These are phyloP conservation scores for Peromyscus attwateri DNA, from an alignment of 2,797 vertebrate genomes.

Conservation along the genomic window DNA sequence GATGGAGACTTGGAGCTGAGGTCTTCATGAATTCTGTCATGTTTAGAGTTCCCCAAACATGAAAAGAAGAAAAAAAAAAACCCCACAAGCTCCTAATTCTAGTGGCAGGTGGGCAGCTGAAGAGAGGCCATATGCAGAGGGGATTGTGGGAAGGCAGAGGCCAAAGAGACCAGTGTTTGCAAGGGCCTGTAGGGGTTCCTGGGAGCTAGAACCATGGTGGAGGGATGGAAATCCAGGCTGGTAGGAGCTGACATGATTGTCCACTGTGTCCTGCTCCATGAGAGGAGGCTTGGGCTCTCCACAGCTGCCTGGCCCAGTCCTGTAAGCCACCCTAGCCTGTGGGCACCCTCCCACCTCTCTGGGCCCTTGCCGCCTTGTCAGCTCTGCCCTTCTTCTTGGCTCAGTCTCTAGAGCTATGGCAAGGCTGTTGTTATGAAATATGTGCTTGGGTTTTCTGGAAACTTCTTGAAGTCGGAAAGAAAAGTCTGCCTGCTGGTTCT, in stretches of 20 bases:
- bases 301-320: no score
- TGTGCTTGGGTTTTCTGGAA: slow-evolving; percentile 76
- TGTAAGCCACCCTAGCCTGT: not conserved
- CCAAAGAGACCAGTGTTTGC: not conserved
- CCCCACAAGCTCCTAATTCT: not conserved
- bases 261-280: fast-evolving
- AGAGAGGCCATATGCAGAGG: not conserved
- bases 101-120: not conserved
- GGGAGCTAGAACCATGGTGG: fast-evolving
- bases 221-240: not conserved
- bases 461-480: slow-evolving; percentile 72
- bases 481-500: slow-evolving; percentile 65
- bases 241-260: not conserved
- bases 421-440: slow-evolving; percentile 20
- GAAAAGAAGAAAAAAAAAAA: not conserved
- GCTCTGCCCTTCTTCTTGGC: not conserved
- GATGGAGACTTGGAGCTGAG: not conserved
- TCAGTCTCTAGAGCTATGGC: not conserved
- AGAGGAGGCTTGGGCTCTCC: not conserved
- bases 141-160: not conserved
- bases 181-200: no score
- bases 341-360: not conserved
- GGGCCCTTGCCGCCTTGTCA: not conserved
- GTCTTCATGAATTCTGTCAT: not conserved
- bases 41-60: not conserved